These are phyloP conservation scores for Heliconius aoede DNA, from an alignment of 2,888 invertebrate genomes.

Conservation along the genomic window DNA sequence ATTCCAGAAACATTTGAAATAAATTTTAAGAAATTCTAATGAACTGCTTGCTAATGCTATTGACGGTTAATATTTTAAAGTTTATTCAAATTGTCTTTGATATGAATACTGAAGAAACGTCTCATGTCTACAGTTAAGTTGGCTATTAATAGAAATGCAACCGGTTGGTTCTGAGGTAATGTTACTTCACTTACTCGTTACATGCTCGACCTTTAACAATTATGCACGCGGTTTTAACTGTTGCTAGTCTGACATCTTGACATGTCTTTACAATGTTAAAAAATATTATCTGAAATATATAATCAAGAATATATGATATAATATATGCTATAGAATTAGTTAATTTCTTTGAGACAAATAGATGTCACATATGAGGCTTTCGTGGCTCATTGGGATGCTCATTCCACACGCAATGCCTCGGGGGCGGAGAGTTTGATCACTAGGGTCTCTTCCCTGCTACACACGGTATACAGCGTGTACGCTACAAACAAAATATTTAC, in stretches of 20 bases:
- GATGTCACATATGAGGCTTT: too few species aligned
- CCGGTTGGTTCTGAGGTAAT: conserved; percentile 51
- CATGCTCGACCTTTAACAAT: conserved; percentile 53
- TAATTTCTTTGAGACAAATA: too few species aligned
- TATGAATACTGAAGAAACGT: conserved; percentile 21
- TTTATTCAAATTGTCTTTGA: conserved; percentile 2
- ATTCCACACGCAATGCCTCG: too few species aligned
- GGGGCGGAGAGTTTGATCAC: too few species aligned
- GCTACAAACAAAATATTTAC: too few species aligned
- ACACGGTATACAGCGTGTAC: too few species aligned
- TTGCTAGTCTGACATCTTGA: conserved; percentile 41
- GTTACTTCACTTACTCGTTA: conserved; percentile 47
- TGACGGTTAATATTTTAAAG: neutral
- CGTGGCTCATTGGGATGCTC: too few species aligned
- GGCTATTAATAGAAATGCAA: conserved; percentile 42
- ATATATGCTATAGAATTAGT: too few species aligned
- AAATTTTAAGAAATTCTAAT: neutral
- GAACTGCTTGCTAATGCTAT: too few species aligned
- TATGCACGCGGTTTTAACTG: conserved; percentile 50
- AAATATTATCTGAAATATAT: neutral
- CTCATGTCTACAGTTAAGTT: conserved; percentile 38
- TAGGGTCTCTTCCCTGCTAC: too few species aligned
- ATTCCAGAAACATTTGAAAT: neutral
- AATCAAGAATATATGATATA: too few species aligned
- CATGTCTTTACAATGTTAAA: conserved; percentile 20